Evolutionary conservation across 2,888 invertebrate species (phyloP), one percentile per base, ranked within the genome.

Genomic region (Drosophila merina): DNA sequence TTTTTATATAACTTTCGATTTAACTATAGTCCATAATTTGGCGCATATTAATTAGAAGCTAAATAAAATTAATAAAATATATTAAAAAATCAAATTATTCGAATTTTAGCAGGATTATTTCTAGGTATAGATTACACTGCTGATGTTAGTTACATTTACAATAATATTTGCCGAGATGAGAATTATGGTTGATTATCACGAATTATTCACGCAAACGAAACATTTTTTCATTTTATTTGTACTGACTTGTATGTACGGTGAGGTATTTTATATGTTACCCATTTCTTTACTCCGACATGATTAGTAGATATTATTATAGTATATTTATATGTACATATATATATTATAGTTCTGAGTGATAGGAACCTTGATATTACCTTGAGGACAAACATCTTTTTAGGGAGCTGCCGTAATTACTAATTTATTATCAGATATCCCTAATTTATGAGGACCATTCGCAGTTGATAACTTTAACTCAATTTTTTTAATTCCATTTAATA

Each of bases 351-450:
- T 96, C 81, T 56, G 94, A 90, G 91, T 93, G 73, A 96, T 96
- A 94, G 94, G 92, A 87, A 94, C 95, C 95, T 25, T 96, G 96
- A 0, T 96, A 96, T 74, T 96, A 85, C 95, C 95, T 1, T 96
- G 96, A 92, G 95, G 95, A 6, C 95, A 96, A 94, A 96, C 96
- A 93, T 96, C 95, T 1, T 96, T 95, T 90, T 96, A 96, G 93
- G 95, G 95, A 1, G 95, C 95, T 0, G 95, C 95, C 8, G 73
- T 72, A 8, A 73, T 64, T 60, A 73, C 69, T 14, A 74, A 95
- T 88, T 81, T 96, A 80, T 68, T 96, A 71, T 95, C 96, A 0
- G 95, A 95, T 3, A 93, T 96, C 8, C 95, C 96, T 0, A 95
- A 94, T 76, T 83, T 95, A 92, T 96, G 95, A 93, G 96, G 96